These are phyloP conservation scores for Ctenopoma kingsleyae DNA, from an alignment of 2,797 vertebrate genomes.

Conservation along the genomic window DNA sequence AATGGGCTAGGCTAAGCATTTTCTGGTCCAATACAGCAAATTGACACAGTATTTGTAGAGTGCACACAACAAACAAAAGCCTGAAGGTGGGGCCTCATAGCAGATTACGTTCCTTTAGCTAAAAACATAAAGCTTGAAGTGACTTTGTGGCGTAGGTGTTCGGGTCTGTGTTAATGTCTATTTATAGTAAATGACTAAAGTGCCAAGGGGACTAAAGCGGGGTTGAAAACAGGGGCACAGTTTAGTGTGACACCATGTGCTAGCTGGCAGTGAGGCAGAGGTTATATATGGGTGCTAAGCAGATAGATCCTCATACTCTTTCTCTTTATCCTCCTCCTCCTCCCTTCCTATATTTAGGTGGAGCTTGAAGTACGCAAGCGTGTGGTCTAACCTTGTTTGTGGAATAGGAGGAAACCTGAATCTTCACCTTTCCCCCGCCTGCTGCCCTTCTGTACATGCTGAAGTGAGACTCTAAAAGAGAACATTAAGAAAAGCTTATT, in stretches of 20 bases:
- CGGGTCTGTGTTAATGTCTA: conserved; percentile 43
- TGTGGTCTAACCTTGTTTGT: conserved; percentile 44
- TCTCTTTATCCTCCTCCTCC: conserved; percentile 11
- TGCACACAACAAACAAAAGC: conserved; percentile 21
- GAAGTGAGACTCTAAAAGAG: neutral
- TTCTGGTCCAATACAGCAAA: conserved; percentile 54
- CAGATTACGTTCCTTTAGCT: conserved; percentile 16
- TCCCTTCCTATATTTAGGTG: conserved; percentile 51
- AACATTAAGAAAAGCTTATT: neutral
- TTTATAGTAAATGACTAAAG: conserved; percentile 68
- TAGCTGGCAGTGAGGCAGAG: conserved; percentile 39
- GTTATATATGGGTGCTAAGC: conserved; percentile 59
- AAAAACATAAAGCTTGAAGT: conserved; percentile 29
- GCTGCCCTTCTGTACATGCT: neutral
- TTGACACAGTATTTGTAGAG: conserved; percentile 22
- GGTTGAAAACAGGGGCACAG: conserved; percentile 60
- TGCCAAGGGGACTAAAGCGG: conserved; percentile 58
- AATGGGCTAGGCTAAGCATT: conserved; percentile 67
- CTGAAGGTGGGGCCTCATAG: conserved; percentile 35
- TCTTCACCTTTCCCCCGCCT: neutral
- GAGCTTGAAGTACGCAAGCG: conserved; percentile 22
- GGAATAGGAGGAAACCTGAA: conserved; percentile 27
- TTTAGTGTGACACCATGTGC: conserved; percentile 71
- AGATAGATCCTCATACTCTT: conserved; percentile 30
- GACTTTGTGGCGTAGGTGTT: conserved; percentile 11